Percentiles rank a stretch among this genome's conserved stretches.
Conservation (phyloP, 1,140 invertebrate genomes). For the Eupristina koningsbergeri region DNA sequence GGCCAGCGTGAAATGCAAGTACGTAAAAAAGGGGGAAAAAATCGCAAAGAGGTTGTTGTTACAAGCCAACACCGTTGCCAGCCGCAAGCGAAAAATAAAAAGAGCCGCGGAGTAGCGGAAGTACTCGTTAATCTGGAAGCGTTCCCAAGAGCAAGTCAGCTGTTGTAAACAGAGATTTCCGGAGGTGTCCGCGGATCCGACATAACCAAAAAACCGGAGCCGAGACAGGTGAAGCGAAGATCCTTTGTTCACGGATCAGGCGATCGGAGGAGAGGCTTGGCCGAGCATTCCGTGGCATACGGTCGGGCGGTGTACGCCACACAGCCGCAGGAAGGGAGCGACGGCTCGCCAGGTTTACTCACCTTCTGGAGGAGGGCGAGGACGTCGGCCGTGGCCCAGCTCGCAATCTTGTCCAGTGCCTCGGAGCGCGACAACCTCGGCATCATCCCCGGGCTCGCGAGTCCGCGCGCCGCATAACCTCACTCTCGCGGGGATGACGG, state of each 20-base stretch:
- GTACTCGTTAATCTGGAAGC: too few relatives aligned
- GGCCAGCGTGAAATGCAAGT: neutral
- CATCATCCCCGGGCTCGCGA: slow-evolving; percentile 22
- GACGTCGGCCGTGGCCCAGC: slow-evolving; percentile 64
- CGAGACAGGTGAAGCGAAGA: too few relatives aligned
- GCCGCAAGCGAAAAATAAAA: neutral
- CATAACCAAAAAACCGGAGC: neutral
- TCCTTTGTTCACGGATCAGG: neutral
- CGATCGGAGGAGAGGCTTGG: neutral
- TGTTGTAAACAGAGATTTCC: neutral
- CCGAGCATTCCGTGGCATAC: slow-evolving; percentile 10
- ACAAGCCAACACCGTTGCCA: neutral
- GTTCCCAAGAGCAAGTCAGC: neutral
- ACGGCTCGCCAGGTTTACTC: slow-evolving; percentile 53
- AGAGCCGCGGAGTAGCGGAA: neutral
- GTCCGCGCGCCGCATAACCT: neutral
- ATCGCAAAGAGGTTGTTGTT: too few relatives aligned
- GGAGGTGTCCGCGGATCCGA: neutral
- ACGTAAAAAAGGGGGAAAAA: too few relatives aligned
- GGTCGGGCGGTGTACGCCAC: neutral
- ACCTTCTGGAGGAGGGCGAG: slow-evolving; percentile 65
- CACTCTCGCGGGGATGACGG: neutral
- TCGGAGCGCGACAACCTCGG: slow-evolving; percentile 48
- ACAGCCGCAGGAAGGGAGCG: neutral
- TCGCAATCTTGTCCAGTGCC: slow-evolving; percentile 64